phyloP scores from a whole-genome alignment of 1,140 invertebrate species.

The Eumaeus atala region DNA sequence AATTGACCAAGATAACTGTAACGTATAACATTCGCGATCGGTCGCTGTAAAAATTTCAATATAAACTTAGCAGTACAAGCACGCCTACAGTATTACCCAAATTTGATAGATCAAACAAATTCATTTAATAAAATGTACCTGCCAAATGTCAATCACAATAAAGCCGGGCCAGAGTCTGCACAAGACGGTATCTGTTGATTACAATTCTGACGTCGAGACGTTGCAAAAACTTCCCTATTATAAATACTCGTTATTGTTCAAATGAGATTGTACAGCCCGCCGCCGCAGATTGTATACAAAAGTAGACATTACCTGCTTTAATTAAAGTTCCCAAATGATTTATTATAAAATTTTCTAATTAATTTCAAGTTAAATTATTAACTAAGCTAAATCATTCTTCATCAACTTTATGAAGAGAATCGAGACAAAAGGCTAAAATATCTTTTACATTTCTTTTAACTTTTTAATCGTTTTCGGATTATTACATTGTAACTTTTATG shows the following conservation, averaged over 20 bases:
- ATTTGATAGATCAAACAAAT: conserved; percentile 30
- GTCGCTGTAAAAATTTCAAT: conserved; percentile 9
- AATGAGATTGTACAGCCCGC: conserved; percentile 30
- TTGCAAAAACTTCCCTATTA: conserved; percentile 34
- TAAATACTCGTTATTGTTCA: conserved; percentile 42
- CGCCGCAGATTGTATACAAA: conserved; percentile 34
- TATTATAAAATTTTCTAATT: conserved; percentile 38
- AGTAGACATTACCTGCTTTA: conserved; percentile 35
- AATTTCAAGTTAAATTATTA: conserved; percentile 35
- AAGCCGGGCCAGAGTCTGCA: conserved; percentile 32
- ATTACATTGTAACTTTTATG: background rate
- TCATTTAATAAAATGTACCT: conserved; percentile 42
- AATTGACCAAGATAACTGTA: background rate
- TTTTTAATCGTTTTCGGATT: conserved; percentile 7
- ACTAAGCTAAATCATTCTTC: conserved; percentile 34
- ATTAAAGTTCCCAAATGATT: conserved; percentile 42
- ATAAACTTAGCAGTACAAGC: conserved; percentile 9
- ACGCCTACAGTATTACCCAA: conserved; percentile 13
- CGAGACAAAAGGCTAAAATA: conserved; percentile 5
- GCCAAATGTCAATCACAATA: conserved; percentile 41
- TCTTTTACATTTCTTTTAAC: conserved; percentile 10
- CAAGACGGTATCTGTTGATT: conserved; percentile 39
- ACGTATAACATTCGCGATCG: too few species aligned
- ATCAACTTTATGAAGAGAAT: conserved; percentile 23
- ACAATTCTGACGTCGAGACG: conserved; percentile 48